Percentiles rank a stretch among this genome's conserved stretches.
These are phyloP conservation scores for Colletes latitarsis DNA, from an alignment of 1,140 invertebrate species.

Conservation along the genomic window DNA sequence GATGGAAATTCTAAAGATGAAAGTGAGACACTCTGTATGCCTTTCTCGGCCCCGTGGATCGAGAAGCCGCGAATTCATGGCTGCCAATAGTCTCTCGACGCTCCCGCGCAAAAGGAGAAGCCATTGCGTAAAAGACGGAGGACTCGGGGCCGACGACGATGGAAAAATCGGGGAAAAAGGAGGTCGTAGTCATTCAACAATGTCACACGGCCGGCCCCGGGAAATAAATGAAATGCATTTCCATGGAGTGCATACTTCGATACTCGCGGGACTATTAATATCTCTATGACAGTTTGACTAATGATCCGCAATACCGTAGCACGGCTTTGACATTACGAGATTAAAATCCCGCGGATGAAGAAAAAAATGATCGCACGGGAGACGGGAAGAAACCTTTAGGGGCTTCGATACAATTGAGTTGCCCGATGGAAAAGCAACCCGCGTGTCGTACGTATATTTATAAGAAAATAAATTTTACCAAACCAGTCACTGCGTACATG, in stretches of 20 bases:
- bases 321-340: conserved; percentile 80
- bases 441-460: no score
- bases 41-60: no score
- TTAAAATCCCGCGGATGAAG: conserved; percentile 75
- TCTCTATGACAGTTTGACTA: conserved; percentile 80
- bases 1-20: no score
- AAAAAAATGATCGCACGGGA: conserved; percentile 54
- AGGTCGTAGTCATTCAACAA: conserved; percentile 78
- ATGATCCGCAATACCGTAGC: conserved; percentile 76
- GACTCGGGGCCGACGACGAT: conserved; percentile 4
- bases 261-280: conserved; percentile 79
- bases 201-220: conserved; percentile 69
- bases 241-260: conserved; percentile 78
- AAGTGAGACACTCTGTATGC: no score
- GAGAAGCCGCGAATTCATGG: conserved; percentile 18
- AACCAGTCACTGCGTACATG: no score
- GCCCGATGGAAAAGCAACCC: no score
- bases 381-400: conserved; percentile 49
- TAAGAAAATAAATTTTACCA: no score
- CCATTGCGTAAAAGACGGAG: conserved; percentile 39
- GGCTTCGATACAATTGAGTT: conserved; percentile 61
- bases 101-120: neutral
- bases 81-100: conserved; percentile 10
- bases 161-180: conserved; percentile 63
- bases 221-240: conserved; percentile 80